A percentile compares a stretch with the other conserved stretches of the same genome.
Evolutionary conservation across 2,113 vertebrate genomes (phyloP).

Genomic region (Galbula dea): DNA sequence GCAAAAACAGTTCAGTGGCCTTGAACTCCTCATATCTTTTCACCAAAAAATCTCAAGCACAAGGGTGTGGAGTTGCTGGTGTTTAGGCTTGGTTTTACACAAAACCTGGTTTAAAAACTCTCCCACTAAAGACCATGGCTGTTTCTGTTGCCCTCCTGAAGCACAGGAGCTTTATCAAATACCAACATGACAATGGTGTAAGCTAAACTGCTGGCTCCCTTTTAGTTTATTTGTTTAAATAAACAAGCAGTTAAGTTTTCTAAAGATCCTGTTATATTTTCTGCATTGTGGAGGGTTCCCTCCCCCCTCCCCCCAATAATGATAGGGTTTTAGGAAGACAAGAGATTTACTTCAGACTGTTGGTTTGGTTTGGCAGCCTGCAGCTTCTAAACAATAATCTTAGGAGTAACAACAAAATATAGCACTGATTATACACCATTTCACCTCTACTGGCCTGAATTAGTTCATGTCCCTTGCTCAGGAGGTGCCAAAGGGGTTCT

Average conservation of each 20-base stretch:
- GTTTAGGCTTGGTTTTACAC: background rate
- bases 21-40: background rate
- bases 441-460: background rate
- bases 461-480: slow-evolving; percentile 23
- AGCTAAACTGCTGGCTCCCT: background rate
- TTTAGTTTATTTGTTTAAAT: background rate
- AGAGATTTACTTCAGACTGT: slow-evolving; percentile 60
- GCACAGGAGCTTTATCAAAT: background rate
- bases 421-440: slow-evolving; percentile 67
- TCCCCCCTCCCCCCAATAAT: slow-evolving; percentile 37
- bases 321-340: slow-evolving; percentile 55
- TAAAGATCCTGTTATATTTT: background rate
- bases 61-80: background rate
- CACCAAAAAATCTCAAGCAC: background rate
- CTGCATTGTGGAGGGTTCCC: background rate
- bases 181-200: background rate
- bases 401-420: slow-evolving; percentile 71
- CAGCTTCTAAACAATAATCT: slow-evolving; percentile 54
- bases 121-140: background rate
- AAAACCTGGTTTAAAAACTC: background rate
- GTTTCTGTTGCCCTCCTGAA: background rate
- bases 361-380: slow-evolving; percentile 65
- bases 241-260: background rate
- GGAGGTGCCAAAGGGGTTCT: background rate
- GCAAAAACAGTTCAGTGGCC: background rate